Conservation (phyloP, 2,797 vertebrate species). For the Acanthornis magna region DNA sequence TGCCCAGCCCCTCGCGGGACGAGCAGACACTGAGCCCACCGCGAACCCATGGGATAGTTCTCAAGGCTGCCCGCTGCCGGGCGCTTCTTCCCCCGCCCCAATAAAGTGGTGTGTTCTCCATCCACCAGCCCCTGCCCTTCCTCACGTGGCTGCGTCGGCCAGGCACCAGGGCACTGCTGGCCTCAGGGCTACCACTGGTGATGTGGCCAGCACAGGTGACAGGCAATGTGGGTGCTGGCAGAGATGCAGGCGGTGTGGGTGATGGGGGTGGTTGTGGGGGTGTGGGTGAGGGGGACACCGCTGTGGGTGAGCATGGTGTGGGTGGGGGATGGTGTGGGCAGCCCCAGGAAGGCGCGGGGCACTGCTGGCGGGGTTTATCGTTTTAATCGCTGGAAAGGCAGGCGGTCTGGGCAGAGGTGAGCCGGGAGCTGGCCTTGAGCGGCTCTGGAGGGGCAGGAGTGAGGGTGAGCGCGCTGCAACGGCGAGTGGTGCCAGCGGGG, state of each 20-base stretch:
- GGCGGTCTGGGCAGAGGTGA: neutral
- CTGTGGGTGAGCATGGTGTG: fast-evolving
- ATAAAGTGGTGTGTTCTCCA: slow-evolving; percentile 10
- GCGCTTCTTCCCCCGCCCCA: neutral
- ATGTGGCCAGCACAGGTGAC: neutral
- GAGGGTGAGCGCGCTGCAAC: neutral
- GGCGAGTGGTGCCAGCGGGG: neutral
- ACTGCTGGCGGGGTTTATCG: slow-evolving; percentile 25
- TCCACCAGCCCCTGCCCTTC: neutral
- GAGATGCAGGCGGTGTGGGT: neutral
- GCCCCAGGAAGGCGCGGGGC: slow-evolving; percentile 49
- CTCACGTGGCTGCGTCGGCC: fast-evolving
- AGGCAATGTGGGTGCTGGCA: neutral
- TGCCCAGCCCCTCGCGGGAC: slow-evolving; percentile 4
- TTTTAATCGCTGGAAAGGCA: slow-evolving; percentile 56
- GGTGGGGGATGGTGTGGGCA: neutral
- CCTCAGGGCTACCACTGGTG: neutral
- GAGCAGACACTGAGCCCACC: neutral
- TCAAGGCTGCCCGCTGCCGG: slow-evolving; percentile 10
- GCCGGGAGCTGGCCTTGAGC: neutral
- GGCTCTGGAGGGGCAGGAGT: neutral
- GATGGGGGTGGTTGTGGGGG: neutral
- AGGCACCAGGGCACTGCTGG: neutral
- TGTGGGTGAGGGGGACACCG: neutral
- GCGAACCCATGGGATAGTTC: slow-evolving; percentile 61